These are phyloP conservation scores for Pachydiplax longipennis DNA, from an alignment of 2,888 invertebrate genomes.

Conservation along the genomic window DNA sequence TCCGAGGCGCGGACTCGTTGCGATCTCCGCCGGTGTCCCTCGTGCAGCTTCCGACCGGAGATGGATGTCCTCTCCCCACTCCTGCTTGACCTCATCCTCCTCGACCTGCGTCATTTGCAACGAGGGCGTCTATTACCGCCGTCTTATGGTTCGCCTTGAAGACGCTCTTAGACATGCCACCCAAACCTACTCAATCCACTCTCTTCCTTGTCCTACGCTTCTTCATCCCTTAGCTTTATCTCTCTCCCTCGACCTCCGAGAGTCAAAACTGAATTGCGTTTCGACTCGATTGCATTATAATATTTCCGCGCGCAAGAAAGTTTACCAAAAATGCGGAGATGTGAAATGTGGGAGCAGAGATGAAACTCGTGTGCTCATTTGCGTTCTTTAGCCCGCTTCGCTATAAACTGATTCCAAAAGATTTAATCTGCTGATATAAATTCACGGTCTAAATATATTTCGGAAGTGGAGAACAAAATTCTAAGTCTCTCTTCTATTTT, in stretches of 20 bases:
- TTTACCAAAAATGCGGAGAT: too few species aligned
- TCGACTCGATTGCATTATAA: too few species aligned
- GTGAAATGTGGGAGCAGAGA: too few species aligned
- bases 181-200: background rate
- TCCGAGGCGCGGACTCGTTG: background rate
- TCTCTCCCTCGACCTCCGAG: background rate
- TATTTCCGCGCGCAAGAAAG: too few species aligned
- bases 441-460: too few species aligned
- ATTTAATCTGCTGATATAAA: too few species aligned
- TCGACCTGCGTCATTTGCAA: background rate
- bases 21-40: constrained; percentile 5
- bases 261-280: too few species aligned
- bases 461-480: too few species aligned
- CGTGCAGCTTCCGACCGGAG: background rate
- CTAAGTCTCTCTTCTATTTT: too few species aligned
- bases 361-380: too few species aligned
- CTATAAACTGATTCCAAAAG: too few species aligned
- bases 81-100: background rate
- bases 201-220: background rate
- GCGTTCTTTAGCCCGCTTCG: too few species aligned
- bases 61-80: constrained; percentile 25
- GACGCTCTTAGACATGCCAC: background rate
- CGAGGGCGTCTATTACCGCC: background rate
- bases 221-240: background rate
- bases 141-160: background rate